A percentile compares a stretch with the other conserved stretches of the same genome.
Evolutionary conservation across 2,888 invertebrate genomes (phyloP).

Genomic region (Rhorus exstirpatorius): DNA sequence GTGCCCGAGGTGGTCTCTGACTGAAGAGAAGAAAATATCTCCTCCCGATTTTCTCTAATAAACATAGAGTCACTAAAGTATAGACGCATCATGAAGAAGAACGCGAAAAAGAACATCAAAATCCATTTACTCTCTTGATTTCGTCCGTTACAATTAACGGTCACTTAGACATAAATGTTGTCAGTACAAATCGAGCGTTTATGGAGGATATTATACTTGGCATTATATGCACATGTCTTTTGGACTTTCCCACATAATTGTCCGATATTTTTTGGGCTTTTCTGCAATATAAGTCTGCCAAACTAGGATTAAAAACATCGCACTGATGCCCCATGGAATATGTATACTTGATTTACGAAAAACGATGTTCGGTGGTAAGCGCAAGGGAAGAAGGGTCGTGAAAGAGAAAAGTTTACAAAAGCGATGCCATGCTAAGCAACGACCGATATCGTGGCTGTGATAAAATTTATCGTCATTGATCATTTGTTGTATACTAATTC

Average conservation of each 20-base stretch:
- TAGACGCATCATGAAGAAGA: slow-evolving; percentile 38
- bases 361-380: background rate
- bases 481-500: slow-evolving; percentile 4
- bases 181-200: background rate
- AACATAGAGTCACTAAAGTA: slow-evolving; percentile 68
- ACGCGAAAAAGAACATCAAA: slow-evolving; percentile 9
- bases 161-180: slow-evolving; percentile 29
- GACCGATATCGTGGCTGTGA: too few relatives aligned
- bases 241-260: background rate
- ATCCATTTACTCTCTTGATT: background rate
- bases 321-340: too few relatives aligned
- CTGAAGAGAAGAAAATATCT: slow-evolving; percentile 58
- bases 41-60: slow-evolving; percentile 39
- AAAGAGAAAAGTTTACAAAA: too few relatives aligned
- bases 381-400: too few relatives aligned
- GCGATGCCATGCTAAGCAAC: too few relatives aligned
- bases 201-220: background rate
- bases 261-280: background rate
- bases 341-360: too few relatives aligned
- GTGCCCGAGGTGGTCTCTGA: slow-evolving; percentile 55
- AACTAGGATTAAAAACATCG: too few relatives aligned
- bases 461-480: background rate
- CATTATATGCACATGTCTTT: background rate
- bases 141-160: slow-evolving; percentile 35
- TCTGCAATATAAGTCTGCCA: too few relatives aligned